A percentile compares a stretch with the other conserved stretches of the same genome.
Conservation (phyloP, 23 tunicate genomes). For the Halocynthia aurantium region DNA sequence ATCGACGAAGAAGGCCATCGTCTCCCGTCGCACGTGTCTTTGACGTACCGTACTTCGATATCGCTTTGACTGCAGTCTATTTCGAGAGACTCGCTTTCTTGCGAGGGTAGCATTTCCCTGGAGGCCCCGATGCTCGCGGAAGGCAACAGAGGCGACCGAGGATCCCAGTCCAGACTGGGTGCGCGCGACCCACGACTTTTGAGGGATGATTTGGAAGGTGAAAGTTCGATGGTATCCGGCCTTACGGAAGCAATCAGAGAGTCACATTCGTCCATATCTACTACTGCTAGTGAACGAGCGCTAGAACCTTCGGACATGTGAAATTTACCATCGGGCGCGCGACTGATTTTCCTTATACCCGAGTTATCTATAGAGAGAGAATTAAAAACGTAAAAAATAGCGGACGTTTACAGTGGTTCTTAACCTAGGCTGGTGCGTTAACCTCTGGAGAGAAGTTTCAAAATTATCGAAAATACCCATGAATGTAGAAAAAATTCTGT, state of each 20-base stretch:
- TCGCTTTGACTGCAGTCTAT: slow-evolving; percentile 90
- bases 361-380: too few species aligned
- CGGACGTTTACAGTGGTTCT: too few species aligned
- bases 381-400: too few species aligned
- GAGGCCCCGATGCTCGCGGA: background rate
- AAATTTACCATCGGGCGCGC: slow-evolving; percentile 80
- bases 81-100: slow-evolving; percentile 41
- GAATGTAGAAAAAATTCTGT: too few species aligned
- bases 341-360: slow-evolving; percentile 21
- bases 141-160: slow-evolving; percentile 1
- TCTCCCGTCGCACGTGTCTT: slow-evolving; percentile 9
- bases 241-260: background rate
- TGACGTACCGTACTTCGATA: slow-evolving; percentile 71
- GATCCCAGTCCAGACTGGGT: slow-evolving; percentile 15
- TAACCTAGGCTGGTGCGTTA: too few species aligned
- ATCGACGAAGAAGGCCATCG: slow-evolving; percentile 16
- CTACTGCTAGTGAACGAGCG: background rate
- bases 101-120: background rate
- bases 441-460: too few species aligned
- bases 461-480: too few species aligned
- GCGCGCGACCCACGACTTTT: background rate
- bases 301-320: slow-evolving; percentile 14
- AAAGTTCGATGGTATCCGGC: background rate
- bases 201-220: background rate
- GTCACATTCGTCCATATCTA: background rate